Base-by-base conservation (phyloP, 2,888 invertebrate genomes). In the Drosophila tanythrix region DNA sequence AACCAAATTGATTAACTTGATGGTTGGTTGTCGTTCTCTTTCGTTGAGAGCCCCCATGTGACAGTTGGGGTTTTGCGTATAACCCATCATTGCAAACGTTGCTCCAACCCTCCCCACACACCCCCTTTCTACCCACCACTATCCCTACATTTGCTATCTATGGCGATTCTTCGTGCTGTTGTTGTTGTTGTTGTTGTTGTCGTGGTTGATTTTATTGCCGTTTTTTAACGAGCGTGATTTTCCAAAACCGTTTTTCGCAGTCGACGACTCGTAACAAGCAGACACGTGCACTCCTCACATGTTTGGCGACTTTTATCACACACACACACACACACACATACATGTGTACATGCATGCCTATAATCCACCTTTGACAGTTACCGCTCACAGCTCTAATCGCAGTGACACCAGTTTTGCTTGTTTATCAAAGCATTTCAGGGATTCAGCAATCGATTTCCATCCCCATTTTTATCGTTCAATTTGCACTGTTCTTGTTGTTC, bases 1-100 rank as follows among this genome's bases (percentile, higher is more conserved):
- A 60, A 50, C 51, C 72, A 65, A 73, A 70, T 65, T 73, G 81
- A 73, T 81, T 78, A 81, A 79, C 38, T 79, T 36, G 29, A 36
- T 52, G 38, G 21, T 35, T 52, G 38, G 21, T 35, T 60, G 10
- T 3, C 21, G 11, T 15, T 48, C 18, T 3, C 35, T 13, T 31
- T 61, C 61, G 43, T 21, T n/a, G 3, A 18, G 29, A 15, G 55
- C 13, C 50, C 18, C 50, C 74, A 81, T 81, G 79, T 78, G 73
- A 78, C 66, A 65, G 33, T 25, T 51, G 10, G 33, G 7, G 3
- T 3, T 11, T 25, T 48, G 65, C 79, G 64, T 65, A 62, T 70
- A 78, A 79, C 48, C 50, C 50, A 48, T 27, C 13, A 21, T 15
- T 62, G 40, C 31, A 27, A 33, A 25, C 38, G 38, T 31, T 40